Evolutionary conservation across 2,797 vertebrate genomes (phyloP).

Genomic region (Aldrovandia affinis): DNA sequence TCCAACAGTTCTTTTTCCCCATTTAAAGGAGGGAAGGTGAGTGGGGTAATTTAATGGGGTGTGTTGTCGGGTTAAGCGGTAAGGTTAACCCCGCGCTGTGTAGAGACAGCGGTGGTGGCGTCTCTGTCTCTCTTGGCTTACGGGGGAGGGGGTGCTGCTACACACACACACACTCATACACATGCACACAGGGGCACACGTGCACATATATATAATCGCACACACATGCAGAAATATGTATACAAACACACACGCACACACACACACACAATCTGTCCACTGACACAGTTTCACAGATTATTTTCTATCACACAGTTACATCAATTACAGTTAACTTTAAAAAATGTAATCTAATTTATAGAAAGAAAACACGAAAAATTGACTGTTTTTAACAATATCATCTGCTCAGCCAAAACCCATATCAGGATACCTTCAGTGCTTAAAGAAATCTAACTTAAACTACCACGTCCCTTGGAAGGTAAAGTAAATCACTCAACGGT

Average conservation of each 20-base stretch:
- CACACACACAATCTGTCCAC: not conserved
- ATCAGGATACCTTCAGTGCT: not conserved
- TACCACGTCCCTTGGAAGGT: not conserved
- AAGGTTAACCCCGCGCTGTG: conserved; percentile 2
- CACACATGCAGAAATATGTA: conserved; percentile 59
- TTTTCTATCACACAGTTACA: not conserved
- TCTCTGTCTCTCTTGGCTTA: not conserved
- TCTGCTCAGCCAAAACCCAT: not conserved
- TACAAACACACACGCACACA: conserved; percentile 45
- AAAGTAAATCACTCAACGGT: not conserved
- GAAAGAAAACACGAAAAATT: not conserved
- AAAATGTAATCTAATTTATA: not conserved
- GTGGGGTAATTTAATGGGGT: conserved; percentile 21
- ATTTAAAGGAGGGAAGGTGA: not conserved
- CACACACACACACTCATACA: not conserved
- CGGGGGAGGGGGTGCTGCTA: not conserved
- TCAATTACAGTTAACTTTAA: too few relatives aligned
- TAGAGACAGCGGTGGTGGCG: not conserved
- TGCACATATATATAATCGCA: not conserved
- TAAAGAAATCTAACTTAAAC: not conserved
- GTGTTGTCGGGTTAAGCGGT: conserved; percentile 22
- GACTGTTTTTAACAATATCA: not conserved
- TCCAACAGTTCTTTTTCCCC: conserved; percentile 61
- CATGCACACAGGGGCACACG: not conserved
- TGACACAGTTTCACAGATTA: not conserved